Conservation (phyloP, 2,888 invertebrate species). For the Eucriotettix oculatus region DNA sequence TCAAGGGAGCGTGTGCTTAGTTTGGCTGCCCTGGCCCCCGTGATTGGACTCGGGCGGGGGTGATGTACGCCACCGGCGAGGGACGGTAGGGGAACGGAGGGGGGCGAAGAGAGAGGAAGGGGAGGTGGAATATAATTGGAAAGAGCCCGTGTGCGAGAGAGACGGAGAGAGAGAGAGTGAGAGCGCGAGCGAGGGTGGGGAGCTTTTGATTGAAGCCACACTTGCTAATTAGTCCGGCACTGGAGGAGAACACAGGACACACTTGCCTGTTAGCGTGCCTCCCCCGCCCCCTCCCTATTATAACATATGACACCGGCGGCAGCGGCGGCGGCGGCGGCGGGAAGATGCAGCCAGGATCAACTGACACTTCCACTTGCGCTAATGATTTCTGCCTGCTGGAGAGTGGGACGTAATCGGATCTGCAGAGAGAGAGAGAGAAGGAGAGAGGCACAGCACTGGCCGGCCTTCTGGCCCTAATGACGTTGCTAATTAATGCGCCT, state of each 20-base stretch:
- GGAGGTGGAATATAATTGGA: slow-evolving; percentile 9
- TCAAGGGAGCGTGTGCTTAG: too few species aligned
- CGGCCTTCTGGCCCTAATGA: not conserved
- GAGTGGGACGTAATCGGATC: not conserved
- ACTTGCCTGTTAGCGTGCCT: slow-evolving; percentile 6
- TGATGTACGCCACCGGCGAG: not conserved
- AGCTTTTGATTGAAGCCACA: slow-evolving; percentile 15
- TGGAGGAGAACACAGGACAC: slow-evolving; percentile 5
- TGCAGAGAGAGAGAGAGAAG: not conserved
- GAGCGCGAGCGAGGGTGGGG: slow-evolving; percentile 3
- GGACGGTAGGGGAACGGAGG: not conserved
- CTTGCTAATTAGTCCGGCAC: slow-evolving; percentile 13
- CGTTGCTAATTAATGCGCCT: not conserved
- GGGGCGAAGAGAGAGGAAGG: not conserved
- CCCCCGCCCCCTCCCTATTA: slow-evolving; percentile 2
- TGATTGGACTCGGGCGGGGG: not conserved
- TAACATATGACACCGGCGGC: slow-evolving; percentile 4
- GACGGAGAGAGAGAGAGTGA: slow-evolving; percentile 1
- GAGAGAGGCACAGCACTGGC: not conserved
- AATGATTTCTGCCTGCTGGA: slow-evolving; percentile 8
- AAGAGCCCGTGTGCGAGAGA: slow-evolving; percentile 1
- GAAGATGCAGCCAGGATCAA: slow-evolving; percentile 1
- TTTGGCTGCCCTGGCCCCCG: not conserved
- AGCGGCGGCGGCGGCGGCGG: not conserved
- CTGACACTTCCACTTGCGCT: slow-evolving; percentile 10